Base-by-base conservation (phyloP, 2,888 invertebrate genomes). In the Acleris cristana region DNA sequence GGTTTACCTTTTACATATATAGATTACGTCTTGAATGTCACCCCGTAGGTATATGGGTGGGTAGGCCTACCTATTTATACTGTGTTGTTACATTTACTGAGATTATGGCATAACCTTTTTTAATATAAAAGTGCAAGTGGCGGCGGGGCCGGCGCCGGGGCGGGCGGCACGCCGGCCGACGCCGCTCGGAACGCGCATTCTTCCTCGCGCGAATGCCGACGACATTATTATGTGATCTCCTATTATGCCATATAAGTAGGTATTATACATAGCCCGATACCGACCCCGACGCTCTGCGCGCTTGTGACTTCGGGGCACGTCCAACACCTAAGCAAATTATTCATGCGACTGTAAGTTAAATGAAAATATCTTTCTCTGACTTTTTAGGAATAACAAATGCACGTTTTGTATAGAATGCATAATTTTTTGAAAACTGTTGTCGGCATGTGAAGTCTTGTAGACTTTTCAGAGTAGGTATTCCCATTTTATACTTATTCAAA, bases 181-280 rank as follows among this genome's bases (percentile, higher is more conserved):
- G 88, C 81, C 79, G 78, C 77, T 79, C 73, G 90, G 90, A 85
- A 88, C 87, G 88, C 84, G 84, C 87, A 91, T 92, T 91, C 91
- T 84, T 86, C 79, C 85, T 79, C 84, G 82, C 85, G 80, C 86
- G 78, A 87, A 92, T 92, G 87, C 92, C 92, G 85, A 87, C 84
- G 87, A 81, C 86, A 89, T 90, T 90, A 91, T 90, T 89, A 89
- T 92, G 90, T 90, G 89, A 90, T 88, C 85, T 85, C 77, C 82
- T 80, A 87, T 87, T 88, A 87, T 83, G 86, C 83, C 78, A 84
- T 86, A 86, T 34, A 34, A 34, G 34, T 26, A 26, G 26, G 26
- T 34, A 34, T 34, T 34, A 34, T 84, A 87, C 79, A 82, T 76
- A 78, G 78, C 81, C 76, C 79, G 83, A 85, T 85, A 40, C 40